Percentiles rank a stretch among this genome's conserved stretches.
These are phyloP conservation scores for Laspeyria flexula DNA, from an alignment of 2,888 invertebrate species.

Conservation along the genomic window DNA sequence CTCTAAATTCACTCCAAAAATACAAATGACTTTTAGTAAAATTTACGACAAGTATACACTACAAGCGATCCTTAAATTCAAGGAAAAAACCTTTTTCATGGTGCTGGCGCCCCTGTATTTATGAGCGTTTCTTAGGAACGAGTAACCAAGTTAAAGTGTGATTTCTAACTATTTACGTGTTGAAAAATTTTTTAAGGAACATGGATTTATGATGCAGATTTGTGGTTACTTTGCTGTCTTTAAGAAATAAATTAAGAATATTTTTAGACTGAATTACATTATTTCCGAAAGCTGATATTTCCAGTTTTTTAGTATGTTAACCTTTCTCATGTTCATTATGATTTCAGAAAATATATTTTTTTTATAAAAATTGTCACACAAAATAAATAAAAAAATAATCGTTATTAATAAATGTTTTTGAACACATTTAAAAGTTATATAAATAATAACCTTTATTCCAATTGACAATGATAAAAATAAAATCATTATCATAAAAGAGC, in stretches of 20 bases:
- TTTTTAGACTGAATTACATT: too few species aligned
- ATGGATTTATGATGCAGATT: constrained; percentile 1
- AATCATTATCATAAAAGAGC: not conserved
- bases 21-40: constrained; percentile 47
- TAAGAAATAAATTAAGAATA: too few species aligned
- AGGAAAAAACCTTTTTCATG: constrained; percentile 59
- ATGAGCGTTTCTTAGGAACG: constrained; percentile 43
- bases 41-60: constrained; percentile 62
- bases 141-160: constrained; percentile 60
- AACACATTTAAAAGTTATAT: too few species aligned
- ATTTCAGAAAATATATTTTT: too few species aligned
- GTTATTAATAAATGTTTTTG: too few species aligned
- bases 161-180: constrained; percentile 44
- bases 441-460: not conserved
- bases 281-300: too few species aligned
- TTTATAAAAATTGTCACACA: too few species aligned
- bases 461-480: not conserved
- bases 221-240: not conserved
- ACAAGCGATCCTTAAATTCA: constrained; percentile 57
- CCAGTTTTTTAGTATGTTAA: too few species aligned
- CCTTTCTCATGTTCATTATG: too few species aligned
- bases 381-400: too few species aligned
- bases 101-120: constrained; percentile 48
- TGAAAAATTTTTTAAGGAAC: constrained; percentile 29
- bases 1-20: constrained; percentile 41